Evolutionary conservation across 2,113 vertebrate genomes (phyloP).

Genomic region (Copsychus sechellarum): DNA sequence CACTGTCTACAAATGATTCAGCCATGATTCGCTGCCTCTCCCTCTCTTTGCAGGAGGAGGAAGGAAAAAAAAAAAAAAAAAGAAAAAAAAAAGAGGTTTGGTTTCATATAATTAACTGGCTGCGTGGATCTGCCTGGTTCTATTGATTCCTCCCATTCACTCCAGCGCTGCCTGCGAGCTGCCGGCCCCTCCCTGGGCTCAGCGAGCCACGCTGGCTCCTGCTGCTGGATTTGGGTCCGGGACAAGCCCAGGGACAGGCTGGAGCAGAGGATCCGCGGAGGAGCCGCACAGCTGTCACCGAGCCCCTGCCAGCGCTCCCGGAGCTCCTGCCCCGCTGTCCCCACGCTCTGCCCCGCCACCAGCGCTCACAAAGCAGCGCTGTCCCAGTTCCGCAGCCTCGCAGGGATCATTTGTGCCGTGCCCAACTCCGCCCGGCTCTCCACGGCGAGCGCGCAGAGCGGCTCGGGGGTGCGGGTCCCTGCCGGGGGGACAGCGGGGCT

Average conservation of each 20-base stretch:
- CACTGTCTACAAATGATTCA: background rate
- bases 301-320: background rate
- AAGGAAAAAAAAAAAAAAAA: too few relatives aligned
- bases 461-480: accelerated
- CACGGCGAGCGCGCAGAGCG: background rate
- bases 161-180: background rate
- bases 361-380: background rate
- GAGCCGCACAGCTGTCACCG: background rate
- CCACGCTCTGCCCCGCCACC: background rate
- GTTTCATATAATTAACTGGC: conserved; percentile 45
- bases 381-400: background rate
- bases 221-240: accelerated
- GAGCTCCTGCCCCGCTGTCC: accelerated
- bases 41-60: background rate
- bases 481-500: too few relatives aligned
- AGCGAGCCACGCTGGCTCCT: background rate
- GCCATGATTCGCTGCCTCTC: background rate
- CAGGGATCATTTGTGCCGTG: background rate
- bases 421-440: background rate
- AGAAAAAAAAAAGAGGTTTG: background rate
- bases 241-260: background rate
- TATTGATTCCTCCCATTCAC: conserved; percentile 1
- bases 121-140: background rate
- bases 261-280: background rate
- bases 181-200: conserved; percentile 22